These are phyloP conservation scores for Tangara arthus DNA, from an alignment of 2,797 vertebrate genomes.

Conservation along the genomic window DNA sequence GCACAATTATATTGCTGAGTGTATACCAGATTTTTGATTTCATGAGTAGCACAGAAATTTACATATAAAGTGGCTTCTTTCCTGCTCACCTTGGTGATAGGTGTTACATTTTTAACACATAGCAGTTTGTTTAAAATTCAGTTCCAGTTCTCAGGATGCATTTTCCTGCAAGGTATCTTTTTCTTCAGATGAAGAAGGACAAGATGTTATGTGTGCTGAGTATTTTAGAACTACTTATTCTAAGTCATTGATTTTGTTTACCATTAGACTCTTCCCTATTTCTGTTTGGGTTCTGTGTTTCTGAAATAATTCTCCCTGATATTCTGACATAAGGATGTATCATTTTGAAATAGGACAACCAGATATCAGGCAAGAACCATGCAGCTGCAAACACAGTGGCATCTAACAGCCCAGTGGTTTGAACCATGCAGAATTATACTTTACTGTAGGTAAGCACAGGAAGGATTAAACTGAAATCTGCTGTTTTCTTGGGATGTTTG, in stretches of 20 bases:
- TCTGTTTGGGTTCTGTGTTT: background rate
- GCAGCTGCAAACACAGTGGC: background rate
- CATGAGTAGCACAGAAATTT: conserved; percentile 57
- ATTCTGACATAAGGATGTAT: background rate
- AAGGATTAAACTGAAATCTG: background rate
- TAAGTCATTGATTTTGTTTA: conserved; percentile 34
- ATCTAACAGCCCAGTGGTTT: background rate
- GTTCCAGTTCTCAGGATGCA: conserved; percentile 42
- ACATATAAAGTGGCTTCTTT: conserved; percentile 62
- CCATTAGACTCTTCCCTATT: background rate
- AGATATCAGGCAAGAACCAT: background rate
- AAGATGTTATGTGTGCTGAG: background rate
- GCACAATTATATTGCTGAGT: conserved; percentile 12
- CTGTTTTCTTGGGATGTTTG: background rate
- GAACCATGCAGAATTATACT: background rate
- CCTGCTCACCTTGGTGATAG: background rate
- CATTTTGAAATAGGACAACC: background rate
- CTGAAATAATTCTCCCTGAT: background rate
- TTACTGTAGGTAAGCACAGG: background rate
- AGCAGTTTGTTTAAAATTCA: conserved; percentile 51
- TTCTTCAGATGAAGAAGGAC: background rate
- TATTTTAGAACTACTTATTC: conserved; percentile 36
- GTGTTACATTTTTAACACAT: conserved; percentile 45
- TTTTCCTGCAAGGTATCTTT: conserved; percentile 36
- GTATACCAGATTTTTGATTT: conserved; percentile 42